Conservation (phyloP, 2,888 invertebrate genomes). For the Choristoneura rosaceana region DNA sequence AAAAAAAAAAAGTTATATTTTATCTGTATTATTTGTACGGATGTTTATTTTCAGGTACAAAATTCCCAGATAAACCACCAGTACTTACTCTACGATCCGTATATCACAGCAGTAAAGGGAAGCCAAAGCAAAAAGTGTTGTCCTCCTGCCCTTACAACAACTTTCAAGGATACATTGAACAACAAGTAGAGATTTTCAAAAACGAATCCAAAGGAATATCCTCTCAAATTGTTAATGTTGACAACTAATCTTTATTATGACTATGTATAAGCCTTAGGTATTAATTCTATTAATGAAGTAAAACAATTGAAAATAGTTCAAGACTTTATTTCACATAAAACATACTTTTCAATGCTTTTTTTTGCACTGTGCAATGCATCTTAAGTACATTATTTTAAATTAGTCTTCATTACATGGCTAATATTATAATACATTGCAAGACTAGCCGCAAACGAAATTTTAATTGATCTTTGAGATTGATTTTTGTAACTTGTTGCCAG, state of each 20-base stretch:
- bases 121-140: conserved; percentile 74
- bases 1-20: no score
- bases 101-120: conserved; percentile 82
- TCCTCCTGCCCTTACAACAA: conserved; percentile 74
- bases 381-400: conserved; percentile 1
- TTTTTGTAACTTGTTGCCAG: neutral
- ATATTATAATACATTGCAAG: neutral
- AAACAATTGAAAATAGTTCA: neutral
- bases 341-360: neutral
- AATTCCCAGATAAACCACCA: conserved; percentile 86
- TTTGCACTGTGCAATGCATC: neutral
- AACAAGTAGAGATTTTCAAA: conserved; percentile 80
- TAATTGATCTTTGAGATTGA: conserved; percentile 10
- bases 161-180: conserved; percentile 78
- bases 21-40: no score
- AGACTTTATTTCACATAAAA: conserved; percentile 5
- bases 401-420: neutral
- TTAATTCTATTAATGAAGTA: neutral
- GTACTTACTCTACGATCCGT: conserved; percentile 82
- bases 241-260: conserved; percentile 53
- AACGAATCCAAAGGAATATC: conserved; percentile 72
- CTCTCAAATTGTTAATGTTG: conserved; percentile 60
- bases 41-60: conserved; percentile 60
- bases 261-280: neutral
- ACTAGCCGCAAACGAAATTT: neutral